A percentile compares a stretch with the other conserved stretches of the same genome.
phyloP scores from a whole-genome alignment of 2,797 vertebrate species.

The Leucoraja ocellata region DNA sequence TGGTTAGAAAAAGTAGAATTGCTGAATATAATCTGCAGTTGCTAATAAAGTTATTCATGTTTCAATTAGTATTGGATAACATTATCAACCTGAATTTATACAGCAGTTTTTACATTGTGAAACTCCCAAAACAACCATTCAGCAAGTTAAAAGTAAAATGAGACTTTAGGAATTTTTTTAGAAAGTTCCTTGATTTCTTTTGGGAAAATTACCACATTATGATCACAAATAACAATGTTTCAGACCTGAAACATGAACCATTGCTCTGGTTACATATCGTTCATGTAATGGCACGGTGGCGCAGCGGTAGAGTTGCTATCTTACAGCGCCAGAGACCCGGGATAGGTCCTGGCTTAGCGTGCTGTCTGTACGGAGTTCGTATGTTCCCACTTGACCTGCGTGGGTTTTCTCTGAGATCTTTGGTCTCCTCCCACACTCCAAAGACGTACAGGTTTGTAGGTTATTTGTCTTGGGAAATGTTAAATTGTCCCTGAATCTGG shows the following conservation, averaged over 20 bases:
- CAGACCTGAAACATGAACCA: neutral
- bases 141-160: neutral
- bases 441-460: too few species aligned
- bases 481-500: too few species aligned
- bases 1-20: neutral
- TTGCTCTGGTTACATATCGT: neutral
- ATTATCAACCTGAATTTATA: neutral
- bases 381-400: too few species aligned
- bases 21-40: neutral
- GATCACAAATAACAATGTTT: neutral
- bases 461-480: too few species aligned
- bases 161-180: too few species aligned
- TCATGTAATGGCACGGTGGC: neutral
- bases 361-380: too few species aligned
- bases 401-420: too few species aligned
- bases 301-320: too few species aligned
- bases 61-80: slow-evolving; percentile 4
- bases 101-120: neutral
- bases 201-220: neutral
- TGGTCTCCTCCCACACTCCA: too few species aligned
- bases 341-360: too few species aligned
- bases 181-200: neutral
- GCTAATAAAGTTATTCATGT: neutral
- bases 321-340: too few species aligned
- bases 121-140: neutral